Evolutionary conservation across 2,113 vertebrate species (phyloP).

Genomic region (Plectropomus leopardus): DNA sequence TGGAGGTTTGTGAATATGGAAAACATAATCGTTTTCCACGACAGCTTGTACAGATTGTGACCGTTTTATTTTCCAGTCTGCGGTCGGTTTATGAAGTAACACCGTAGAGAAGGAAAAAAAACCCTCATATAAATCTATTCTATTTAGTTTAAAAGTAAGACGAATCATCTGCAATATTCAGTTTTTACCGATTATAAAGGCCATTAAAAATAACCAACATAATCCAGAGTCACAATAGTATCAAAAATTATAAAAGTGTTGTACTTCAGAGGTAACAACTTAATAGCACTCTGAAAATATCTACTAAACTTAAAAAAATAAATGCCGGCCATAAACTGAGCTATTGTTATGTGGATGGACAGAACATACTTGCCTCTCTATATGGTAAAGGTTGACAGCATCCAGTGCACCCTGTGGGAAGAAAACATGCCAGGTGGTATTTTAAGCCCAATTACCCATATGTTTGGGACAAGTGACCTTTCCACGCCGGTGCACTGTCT

Average conservation of each 20-base stretch:
- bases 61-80: neutral
- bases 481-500: constrained; percentile 67
- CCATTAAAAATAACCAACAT: neutral
- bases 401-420: constrained; percentile 38
- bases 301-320: constrained; percentile 4
- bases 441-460: constrained; percentile 81
- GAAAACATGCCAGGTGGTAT: constrained; percentile 78
- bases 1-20: constrained; percentile 2
- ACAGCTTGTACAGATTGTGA: neutral
- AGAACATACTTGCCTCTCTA: constrained; percentile 55
- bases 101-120: neutral
- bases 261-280: neutral
- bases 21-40: neutral
- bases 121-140: no score
- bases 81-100: neutral
- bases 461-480: constrained; percentile 82
- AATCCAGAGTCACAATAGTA: neutral
- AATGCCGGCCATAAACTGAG: constrained; percentile 6
- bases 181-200: neutral
- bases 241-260: neutral
- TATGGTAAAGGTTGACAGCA: constrained; percentile 63
- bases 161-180: fast-evolving
- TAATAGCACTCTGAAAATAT: constrained; percentile 16
- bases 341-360: constrained; percentile 35
- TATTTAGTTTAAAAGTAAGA: neutral